Base-by-base conservation (phyloP, 2,797 vertebrate species). In the Falco columbarius region DNA sequence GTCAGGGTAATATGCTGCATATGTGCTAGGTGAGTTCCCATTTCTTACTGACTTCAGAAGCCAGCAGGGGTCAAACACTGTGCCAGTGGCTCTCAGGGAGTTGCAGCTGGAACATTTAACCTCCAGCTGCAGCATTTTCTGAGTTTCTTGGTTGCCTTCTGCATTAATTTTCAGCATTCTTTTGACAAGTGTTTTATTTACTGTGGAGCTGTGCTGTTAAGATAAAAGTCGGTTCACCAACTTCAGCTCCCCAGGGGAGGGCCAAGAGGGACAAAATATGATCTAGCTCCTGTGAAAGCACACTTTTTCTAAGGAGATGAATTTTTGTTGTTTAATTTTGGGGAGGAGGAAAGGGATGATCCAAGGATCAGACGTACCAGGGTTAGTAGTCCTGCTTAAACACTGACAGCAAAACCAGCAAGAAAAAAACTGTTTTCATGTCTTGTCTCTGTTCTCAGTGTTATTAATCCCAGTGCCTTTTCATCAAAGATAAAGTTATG, bases 1-100 rank as follows among this genome's bases (percentile, higher is more conserved):
- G 17, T 23, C 36, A 65, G 32, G 10, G 14, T 34, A 27, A 17
- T 51, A 13, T 3, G 0, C 11, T 62, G 24, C 2, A 0, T 34
- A 42, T 38, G 17, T 55, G 40, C 34, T 72, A 26, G n/a, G 7
- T 46, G 24, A 12, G 4, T 68, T 71, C 55, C 36, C 46, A 6
- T 68, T 87, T 62, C 10, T 63, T 54, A 26, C 21, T 59, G 62
- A 7, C 51, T 49, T 89, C 32, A 23, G 62, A 47, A 79, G n/a
- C 56, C 59, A 34, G 36, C 34, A 8, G 38, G 29, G 26, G n/a
- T 46, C 40, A 47, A 76, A 36, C 21, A 5, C 8, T 21, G 26
- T 36, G 27, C 62, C n/a, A 30, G 22, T 38, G 20, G 9, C 29
- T 91, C 55, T 51, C 38, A 42, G 24, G 24, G 52, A 63, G 56